Evolutionary conservation across 2,888 invertebrate species (phyloP).

Genomic region (Idaea biselata): DNA sequence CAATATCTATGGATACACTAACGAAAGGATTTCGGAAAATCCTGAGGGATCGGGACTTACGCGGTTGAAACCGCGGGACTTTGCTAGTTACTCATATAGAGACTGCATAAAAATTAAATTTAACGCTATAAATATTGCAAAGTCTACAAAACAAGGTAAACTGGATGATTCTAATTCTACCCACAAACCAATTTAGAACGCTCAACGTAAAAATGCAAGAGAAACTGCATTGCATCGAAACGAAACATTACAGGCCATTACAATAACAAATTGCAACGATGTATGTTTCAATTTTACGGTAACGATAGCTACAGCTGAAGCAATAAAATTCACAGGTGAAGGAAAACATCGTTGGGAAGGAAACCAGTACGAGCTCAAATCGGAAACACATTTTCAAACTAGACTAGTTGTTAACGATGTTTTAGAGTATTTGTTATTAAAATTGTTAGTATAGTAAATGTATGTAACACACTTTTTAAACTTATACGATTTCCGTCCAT

Average conservation of each 20-base stretch:
- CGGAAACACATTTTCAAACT: not conserved
- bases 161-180: not conserved
- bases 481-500: too few species aligned
- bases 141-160: not conserved
- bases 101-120: too few species aligned
- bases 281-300: not conserved
- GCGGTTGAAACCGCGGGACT: too few species aligned
- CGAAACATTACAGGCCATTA: not conserved
- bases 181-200: not conserved
- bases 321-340: not conserved
- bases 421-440: not conserved
- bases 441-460: too few species aligned
- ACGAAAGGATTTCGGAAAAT: too few species aligned
- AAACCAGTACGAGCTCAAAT: not conserved
- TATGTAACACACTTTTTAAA: too few species aligned
- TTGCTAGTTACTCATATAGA: too few species aligned
- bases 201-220: not conserved
- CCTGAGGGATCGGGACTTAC: too few species aligned
- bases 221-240: not conserved
- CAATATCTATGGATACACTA: too few species aligned
- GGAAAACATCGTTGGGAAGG: not conserved
- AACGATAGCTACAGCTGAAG: not conserved
- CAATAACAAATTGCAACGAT: not conserved
- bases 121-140: not conserved
- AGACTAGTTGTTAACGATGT: not conserved